Evolutionary conservation across 2,797 vertebrate species (phyloP).

Genomic region (Hirundo rustica): DNA sequence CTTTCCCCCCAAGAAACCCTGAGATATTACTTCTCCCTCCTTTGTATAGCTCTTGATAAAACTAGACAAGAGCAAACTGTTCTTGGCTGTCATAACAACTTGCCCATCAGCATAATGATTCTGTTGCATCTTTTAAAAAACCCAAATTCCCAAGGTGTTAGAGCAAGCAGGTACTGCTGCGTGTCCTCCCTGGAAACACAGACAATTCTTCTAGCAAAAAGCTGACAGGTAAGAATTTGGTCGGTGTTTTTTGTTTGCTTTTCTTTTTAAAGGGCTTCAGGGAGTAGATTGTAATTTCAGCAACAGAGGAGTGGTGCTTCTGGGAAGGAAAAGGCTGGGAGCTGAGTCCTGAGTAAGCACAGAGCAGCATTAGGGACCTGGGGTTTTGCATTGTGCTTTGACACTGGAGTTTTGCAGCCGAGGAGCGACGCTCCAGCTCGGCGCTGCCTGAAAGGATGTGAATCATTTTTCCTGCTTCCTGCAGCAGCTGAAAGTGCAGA

Average conservation of each 20-base stretch:
- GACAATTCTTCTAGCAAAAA: background rate
- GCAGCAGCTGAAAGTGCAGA: background rate
- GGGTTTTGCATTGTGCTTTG: background rate
- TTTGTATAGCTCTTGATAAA: background rate
- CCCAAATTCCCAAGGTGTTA: background rate
- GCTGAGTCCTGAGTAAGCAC: background rate
- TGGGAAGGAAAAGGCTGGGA: background rate
- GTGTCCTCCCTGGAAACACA: background rate
- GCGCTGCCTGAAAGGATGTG: background rate
- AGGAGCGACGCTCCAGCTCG: background rate
- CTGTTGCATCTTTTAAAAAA: background rate
- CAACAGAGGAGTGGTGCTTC: background rate
- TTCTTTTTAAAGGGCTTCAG: background rate
- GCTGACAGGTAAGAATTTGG: background rate
- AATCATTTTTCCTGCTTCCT: constrained; percentile 44
- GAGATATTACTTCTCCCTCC: background rate
- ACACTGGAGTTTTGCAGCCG: background rate
- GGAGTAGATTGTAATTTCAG: background rate
- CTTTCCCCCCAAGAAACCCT: background rate
- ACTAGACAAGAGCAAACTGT: background rate
- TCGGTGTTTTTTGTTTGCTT: background rate
- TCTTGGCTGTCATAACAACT: background rate
- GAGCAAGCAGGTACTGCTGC: background rate
- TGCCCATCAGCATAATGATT: background rate
- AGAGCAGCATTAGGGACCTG: background rate